Base-by-base conservation (phyloP, 1,140 invertebrate species). In the Brachionus plicatilis region DNA sequence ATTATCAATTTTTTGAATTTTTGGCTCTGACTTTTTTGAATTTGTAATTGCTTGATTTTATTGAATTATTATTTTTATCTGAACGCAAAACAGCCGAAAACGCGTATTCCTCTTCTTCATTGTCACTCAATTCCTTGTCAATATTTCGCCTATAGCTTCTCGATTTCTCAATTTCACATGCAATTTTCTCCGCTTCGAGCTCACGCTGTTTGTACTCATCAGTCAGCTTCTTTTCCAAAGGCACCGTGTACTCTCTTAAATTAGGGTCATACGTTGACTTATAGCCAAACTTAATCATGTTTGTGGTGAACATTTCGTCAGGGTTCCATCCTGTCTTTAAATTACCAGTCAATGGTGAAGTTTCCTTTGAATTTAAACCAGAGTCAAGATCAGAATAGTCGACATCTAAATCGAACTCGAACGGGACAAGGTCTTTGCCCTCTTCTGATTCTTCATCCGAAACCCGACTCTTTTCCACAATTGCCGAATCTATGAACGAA, bases 51-150 rank as follows among this genome's bases (percentile, higher is more conserved):
- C 45, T 24, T 20, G 53, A 60, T 24, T 60, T 41, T 41, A 72
- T 24, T 47, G 17, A 50, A 50, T 76, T 76, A 20, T 76, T 76
- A 33, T 76, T 76, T 53, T 27, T 37, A 50, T 76, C 72, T 60
- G 53, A 45, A 29, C 79, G 79, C 12, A 82, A 27, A 45, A 82
- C 79, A 20, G 79, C 79, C 3, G 79, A 82, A 45, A 82, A 82
- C n/a, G 65, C 79, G 12, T 65, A 53, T 82, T 82, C 79, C 27
- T 82, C 79, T 82, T 82, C 79, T 82, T 82, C 79, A 45, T 68
- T 68, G 6, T 82, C 79, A 45, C 37, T 65, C n/a, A 82, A 47
- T 47, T 82, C 79, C 17, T 47, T 60, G 53, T 82, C 79, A 43
- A 82, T 82, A 45, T 82, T 82, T n/a, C 53, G 20, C 11, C 65